Evolutionary conservation across 2,888 invertebrate species (phyloP).

Genomic region (Galeruca laticollis): DNA sequence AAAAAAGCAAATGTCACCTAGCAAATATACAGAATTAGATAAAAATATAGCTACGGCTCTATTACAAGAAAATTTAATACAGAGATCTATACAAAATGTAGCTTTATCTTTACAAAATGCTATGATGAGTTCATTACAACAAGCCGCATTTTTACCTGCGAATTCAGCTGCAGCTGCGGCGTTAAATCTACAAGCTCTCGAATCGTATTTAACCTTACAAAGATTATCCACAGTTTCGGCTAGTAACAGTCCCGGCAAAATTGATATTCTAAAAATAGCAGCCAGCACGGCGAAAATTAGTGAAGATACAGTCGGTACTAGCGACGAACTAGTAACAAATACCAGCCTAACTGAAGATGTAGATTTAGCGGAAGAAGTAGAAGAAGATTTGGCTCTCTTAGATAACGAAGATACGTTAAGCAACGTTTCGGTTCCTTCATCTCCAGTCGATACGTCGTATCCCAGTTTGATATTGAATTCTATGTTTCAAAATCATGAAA

Average conservation of each 20-base stretch:
- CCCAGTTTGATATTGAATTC: conserved; percentile 79
- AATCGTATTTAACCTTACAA: conserved; percentile 87
- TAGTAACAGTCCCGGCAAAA: conserved; percentile 66
- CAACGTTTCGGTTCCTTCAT: conserved; percentile 72
- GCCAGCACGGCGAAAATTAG: conserved; percentile 66
- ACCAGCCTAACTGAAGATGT: conserved; percentile 71
- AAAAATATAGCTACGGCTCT: conserved; percentile 60
- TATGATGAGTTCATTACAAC: conserved; percentile 86
- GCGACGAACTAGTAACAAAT: conserved; percentile 58
- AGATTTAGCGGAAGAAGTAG: conserved; percentile 78
- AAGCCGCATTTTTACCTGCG: conserved; percentile 84
- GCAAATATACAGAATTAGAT: conserved; percentile 46
- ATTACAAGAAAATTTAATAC: conserved; percentile 74
- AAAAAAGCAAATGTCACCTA: conserved; percentile 44
- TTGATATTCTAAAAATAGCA: conserved; percentile 77
- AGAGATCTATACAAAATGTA: conserved; percentile 75
- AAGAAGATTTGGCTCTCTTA: conserved; percentile 80
- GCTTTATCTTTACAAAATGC: conserved; percentile 86
- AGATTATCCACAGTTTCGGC: conserved; percentile 79
- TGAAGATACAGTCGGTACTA: conserved; percentile 58
- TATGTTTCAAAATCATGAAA: conserved; percentile 73
- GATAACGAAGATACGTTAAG: conserved; percentile 76
- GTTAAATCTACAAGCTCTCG: conserved; percentile 85
- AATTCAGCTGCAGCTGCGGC: conserved; percentile 89
- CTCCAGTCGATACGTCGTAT: conserved; percentile 76